Evolutionary conservation across 2,113 vertebrate species (phyloP), one percentile per base, ranked within the genome.

Genomic region (Chrysochloris asiatica): DNA sequence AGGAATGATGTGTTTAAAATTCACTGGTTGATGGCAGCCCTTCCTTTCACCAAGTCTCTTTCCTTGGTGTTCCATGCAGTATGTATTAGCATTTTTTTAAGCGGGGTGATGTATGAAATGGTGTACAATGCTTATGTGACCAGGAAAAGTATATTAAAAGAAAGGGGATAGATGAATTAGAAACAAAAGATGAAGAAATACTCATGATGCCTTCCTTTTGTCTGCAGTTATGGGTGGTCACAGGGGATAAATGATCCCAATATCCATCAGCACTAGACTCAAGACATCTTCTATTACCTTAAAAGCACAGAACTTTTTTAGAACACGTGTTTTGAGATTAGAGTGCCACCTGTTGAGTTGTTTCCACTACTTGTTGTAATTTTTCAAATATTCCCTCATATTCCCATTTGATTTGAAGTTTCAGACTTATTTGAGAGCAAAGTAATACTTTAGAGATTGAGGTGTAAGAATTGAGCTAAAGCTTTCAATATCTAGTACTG

Each of bases 1-100:
- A 99, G 98, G 96, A 98, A 97, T 22, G 98, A 99, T 38, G 98
- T 98, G 0, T 99, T 99, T 93, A 99, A 99, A 96, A 99, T 99
- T 97, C 98, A 99, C 95, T 99, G 98, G 98, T 95, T 99, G 56
- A 99, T 99, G 98, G 98, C 98, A 2, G 98, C 98, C 43, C 98
- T 99, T 36, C 98, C 98, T n/a, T 99, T 99, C 95, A 99, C 98
- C 84, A 99, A 99, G 83, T 98, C 98, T 0, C 97, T 99, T 3
- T 99, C 98, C 0, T 93, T 99, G 82, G 98, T 99, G 95, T 99
- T 99, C 96, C 98, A 99, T 0, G 98, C 98, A 8, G 98, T 99
- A 96, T 0, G 98, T 98, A 77, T 48, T 3, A 0, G 2, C 0
- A 0, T 52, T 30, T 91, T 56, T 19, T 69, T 69, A 36, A 38